Evolutionary conservation across 1,140 invertebrate species (phyloP).

Genomic region (Mya arenaria): DNA sequence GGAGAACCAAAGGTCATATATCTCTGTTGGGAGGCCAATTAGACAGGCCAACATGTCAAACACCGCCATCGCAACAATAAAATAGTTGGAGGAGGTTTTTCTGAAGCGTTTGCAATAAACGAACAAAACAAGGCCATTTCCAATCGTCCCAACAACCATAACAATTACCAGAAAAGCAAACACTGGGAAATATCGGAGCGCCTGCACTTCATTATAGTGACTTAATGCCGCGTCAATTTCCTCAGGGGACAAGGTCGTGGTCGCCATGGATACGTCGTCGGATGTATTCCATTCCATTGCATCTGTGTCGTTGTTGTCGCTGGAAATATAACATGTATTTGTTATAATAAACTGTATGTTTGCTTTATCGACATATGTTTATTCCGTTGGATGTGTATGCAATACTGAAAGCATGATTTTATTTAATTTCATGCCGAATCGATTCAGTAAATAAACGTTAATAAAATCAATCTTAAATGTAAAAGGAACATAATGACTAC

Average conservation of each 20-base stretch:
- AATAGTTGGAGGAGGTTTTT: conserved; percentile 71
- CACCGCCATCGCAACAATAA: conserved; percentile 71
- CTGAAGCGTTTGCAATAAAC: conserved; percentile 68
- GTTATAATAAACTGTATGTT: too few species aligned
- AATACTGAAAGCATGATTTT: too few species aligned
- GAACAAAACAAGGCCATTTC: conserved; percentile 69
- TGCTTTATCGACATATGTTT: too few species aligned
- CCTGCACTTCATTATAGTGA: conserved; percentile 57
- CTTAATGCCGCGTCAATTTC: conserved; percentile 15
- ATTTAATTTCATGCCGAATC: too few species aligned
- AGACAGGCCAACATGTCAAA: conserved; percentile 72
- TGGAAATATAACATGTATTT: too few species aligned
- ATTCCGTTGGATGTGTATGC: too few species aligned
- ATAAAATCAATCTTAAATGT: too few species aligned
- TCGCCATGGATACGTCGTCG: neutral
- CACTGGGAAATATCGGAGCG: conserved; percentile 65
- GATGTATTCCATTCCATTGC: too few species aligned
- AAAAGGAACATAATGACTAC: too few species aligned
- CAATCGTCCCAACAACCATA: conserved; percentile 66
- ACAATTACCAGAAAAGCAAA: conserved; percentile 65
- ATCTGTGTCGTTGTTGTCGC: too few species aligned
- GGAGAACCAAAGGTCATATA: conserved; percentile 68
- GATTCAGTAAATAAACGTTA: too few species aligned
- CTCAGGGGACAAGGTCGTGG: neutral
- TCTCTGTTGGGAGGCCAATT: conserved; percentile 69